A percentile compares a stretch with the other conserved stretches of the same genome.
These are phyloP conservation scores for Anoplopoma fimbria DNA, from an alignment of 2,113 vertebrate genomes.

Conservation along the genomic window DNA sequence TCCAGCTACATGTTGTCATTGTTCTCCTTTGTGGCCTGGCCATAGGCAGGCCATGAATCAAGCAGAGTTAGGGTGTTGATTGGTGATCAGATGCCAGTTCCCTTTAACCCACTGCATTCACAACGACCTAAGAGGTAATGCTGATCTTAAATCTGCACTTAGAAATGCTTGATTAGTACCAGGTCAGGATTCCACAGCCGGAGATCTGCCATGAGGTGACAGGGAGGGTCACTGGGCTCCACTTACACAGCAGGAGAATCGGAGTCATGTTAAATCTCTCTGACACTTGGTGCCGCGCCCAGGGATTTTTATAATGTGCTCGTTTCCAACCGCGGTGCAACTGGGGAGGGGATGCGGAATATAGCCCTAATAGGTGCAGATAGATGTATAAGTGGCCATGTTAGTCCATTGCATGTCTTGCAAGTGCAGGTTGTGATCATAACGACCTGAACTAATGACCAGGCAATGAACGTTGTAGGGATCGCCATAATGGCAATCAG, in stretches of 20 bases:
- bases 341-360: conserved; percentile 12
- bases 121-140: conserved; percentile 61
- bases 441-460: conserved; percentile 10
- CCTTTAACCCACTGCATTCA: conserved; percentile 22
- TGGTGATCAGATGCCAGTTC: conserved; percentile 47
- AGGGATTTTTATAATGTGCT: conserved; percentile 44
- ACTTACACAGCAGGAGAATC: conserved; percentile 65
- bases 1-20: conserved; percentile 42
- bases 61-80: conserved; percentile 43
- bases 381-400: conserved; percentile 17
- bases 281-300: conserved; percentile 67
- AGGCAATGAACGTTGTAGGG: conserved; percentile 4
- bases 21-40: conserved; percentile 27
- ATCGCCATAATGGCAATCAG: conserved; percentile 9
- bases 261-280: conserved; percentile 62
- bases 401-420: conserved; percentile 10
- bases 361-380: conserved; percentile 45
- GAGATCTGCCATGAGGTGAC: conserved; percentile 40
- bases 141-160: conserved; percentile 49
- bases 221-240: conserved; percentile 57
- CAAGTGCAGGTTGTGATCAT: conserved; percentile 15
- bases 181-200: conserved; percentile 40
- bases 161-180: conserved; percentile 69
- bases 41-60: conserved; percentile 49
- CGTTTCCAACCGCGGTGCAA: conserved; percentile 33